Evolutionary conservation across 2,797 vertebrate genomes (phyloP), one percentile per base, ranked within the genome.

Genomic region (Gymnothorax javanicus): DNA sequence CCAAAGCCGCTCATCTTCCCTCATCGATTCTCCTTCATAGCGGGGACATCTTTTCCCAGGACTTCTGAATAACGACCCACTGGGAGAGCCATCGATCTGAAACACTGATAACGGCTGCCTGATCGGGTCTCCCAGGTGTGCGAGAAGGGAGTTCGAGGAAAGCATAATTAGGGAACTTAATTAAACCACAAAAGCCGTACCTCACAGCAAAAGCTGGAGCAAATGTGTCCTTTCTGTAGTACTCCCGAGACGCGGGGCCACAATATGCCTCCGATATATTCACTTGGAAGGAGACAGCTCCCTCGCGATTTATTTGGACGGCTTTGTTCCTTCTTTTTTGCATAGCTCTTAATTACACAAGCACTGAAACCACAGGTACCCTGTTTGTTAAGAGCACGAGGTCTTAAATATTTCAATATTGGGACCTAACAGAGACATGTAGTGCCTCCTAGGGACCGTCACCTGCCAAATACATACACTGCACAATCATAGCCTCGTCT

Each of bases 81-180:
- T 7, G 43, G 43, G 43, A 77, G 4, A 7, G 11, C 73, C 7
- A 20, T 77, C 73, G 6, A 7, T 77, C 73, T 77, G 2, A 17
- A 50, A 15, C 73, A 77, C 27, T 77, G 73, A 77, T 7, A 77
- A 20, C 7, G 33, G 15, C 43, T 17, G 73, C 73, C 25, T 50
- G 6, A 50, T 15, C 15, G 17, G 43, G 12, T 50, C 43, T 50
- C 43, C 2, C 13, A 12, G 27, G 69, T 73, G 73, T 17, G 73
- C 5, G 73, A 50, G 43, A 52, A 20, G 3, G 43, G 73, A 77
- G 13, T 50, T 77, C 52, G 43, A 77, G 15, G 56, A 59, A 54
- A n/a, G 82, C 27, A 62, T 62, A 83, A 25, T 58, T 83, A 17
- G 7, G 56, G 82, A 23, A 83, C 82, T 83, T 83, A 83, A 83